These are phyloP conservation scores for Meta bourneti DNA, from an alignment of 2,888 invertebrate species.

Conservation along the genomic window DNA sequence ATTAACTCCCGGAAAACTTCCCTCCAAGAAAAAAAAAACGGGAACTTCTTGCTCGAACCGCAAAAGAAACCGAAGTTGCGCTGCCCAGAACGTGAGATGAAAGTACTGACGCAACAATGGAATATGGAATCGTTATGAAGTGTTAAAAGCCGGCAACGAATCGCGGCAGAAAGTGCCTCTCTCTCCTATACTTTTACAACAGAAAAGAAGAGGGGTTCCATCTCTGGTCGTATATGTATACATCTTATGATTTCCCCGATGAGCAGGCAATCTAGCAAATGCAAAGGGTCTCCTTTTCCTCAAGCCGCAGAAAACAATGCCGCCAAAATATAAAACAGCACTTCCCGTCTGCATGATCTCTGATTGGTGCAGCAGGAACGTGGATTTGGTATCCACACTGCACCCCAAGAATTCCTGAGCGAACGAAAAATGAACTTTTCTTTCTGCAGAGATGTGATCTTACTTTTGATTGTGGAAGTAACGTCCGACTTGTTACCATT, in stretches of 20 bases:
- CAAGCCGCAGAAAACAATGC: slow-evolving; percentile 16
- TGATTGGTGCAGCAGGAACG: slow-evolving; percentile 42
- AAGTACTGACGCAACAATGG: slow-evolving; percentile 22
- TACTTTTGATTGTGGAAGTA: slow-evolving; percentile 6
- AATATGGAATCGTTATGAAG: slow-evolving; percentile 75
- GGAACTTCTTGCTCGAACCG: background rate
- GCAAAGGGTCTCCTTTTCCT: slow-evolving; percentile 42
- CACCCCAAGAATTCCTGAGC: background rate
- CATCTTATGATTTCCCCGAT: slow-evolving; percentile 69
- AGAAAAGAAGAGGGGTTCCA: background rate
- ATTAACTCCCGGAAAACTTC: background rate
- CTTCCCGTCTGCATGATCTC: slow-evolving; percentile 29
- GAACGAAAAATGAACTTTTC: background rate
- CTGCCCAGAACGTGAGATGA: slow-evolving; percentile 15
- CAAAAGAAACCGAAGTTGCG: background rate
- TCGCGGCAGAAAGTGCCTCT: background rate
- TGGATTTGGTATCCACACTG: background rate
- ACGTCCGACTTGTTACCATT: slow-evolving; percentile 7
- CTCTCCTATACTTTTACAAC: background rate
- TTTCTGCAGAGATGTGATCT: slow-evolving; percentile 1
- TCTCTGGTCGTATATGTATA: slow-evolving; percentile 33
- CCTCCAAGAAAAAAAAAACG: background rate
- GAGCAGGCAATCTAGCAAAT: slow-evolving; percentile 67
- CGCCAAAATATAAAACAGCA: slow-evolving; percentile 35
- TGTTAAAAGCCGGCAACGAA: slow-evolving; percentile 68